phyloP scores from a whole-genome alignment of 2,797 vertebrate genomes.

The Acestrorhynchus altus region DNA sequence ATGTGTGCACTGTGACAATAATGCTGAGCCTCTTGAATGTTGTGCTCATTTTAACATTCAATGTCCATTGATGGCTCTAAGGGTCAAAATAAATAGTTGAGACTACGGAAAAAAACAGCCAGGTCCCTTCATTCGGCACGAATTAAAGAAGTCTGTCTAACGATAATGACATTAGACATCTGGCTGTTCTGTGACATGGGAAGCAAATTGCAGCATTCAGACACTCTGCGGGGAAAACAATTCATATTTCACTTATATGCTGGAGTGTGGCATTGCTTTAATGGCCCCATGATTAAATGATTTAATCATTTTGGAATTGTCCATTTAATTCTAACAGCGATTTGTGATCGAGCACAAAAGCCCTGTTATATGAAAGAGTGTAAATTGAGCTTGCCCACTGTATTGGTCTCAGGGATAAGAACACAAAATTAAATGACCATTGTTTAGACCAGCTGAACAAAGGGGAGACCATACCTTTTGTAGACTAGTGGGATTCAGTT shows the following conservation, averaged over 20 bases:
- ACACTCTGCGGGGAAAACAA: slow-evolving; percentile 10
- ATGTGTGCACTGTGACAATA: too few species aligned
- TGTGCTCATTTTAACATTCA: too few species aligned
- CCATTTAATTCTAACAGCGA: background rate
- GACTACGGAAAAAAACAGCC: background rate
- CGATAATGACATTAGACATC: slow-evolving; percentile 23
- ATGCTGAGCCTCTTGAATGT: too few species aligned
- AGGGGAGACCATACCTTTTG: slow-evolving; percentile 42
- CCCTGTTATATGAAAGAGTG: background rate
- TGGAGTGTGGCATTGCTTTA: background rate
- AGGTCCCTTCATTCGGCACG: background rate
- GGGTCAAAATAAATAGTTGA: background rate
- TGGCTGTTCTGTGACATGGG: background rate
- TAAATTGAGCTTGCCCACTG: background rate
- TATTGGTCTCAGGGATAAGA: background rate
- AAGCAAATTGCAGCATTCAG: slow-evolving; percentile 13
- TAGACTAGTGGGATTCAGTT: slow-evolving; percentile 47
- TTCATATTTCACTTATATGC: background rate
- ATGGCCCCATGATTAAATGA: background rate
- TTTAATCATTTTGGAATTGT: background rate
- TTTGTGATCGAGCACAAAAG: slow-evolving; percentile 2
- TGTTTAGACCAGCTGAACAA: background rate
- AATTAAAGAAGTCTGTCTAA: background rate
- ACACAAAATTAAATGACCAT: background rate
- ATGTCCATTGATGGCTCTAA: background rate